Evolutionary conservation across 2,797 vertebrate genomes (phyloP).

Genomic region (Hybognathus amarus): DNA sequence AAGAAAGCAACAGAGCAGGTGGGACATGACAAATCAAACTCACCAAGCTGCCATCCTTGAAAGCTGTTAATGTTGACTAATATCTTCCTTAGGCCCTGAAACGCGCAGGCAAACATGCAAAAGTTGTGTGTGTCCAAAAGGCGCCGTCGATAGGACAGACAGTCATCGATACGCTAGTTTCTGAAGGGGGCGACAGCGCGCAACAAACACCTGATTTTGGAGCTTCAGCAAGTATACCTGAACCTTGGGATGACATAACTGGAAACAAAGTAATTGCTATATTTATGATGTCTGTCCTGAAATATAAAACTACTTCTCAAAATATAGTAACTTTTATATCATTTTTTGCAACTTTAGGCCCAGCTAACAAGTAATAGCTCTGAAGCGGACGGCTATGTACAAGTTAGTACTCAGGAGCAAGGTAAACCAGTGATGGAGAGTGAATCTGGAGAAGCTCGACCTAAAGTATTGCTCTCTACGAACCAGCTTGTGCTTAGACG

Average conservation of each 20-base stretch:
- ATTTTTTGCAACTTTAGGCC: conserved; percentile 52
- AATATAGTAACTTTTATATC: neutral
- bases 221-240: conserved; percentile 47
- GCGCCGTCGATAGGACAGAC: conserved; percentile 56
- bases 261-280: conserved; percentile 36
- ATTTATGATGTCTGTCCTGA: neutral
- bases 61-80: neutral
- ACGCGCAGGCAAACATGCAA: conserved; percentile 68
- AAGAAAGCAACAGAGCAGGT: conserved; percentile 85
- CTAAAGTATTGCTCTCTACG: conserved; percentile 42
- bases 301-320: conserved; percentile 8
- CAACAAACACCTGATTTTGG: conserved; percentile 48
- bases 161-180: conserved; percentile 62
- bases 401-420: conserved; percentile 67
- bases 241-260: conserved; percentile 40
- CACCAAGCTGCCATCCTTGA: neutral
- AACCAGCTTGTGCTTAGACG: conserved; percentile 76
- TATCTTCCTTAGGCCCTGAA: conserved; percentile 69
- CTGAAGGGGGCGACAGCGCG: conserved; percentile 55
- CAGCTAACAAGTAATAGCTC: conserved; percentile 44
- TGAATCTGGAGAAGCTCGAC: conserved; percentile 17
- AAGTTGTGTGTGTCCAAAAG: conserved; percentile 53
- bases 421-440: conserved; percentile 43
- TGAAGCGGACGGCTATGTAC: conserved; percentile 61
- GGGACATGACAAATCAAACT: conserved; percentile 34